These are phyloP conservation scores for Melieria picta DNA, from an alignment of 2,888 invertebrate species.

Conservation along the genomic window DNA sequence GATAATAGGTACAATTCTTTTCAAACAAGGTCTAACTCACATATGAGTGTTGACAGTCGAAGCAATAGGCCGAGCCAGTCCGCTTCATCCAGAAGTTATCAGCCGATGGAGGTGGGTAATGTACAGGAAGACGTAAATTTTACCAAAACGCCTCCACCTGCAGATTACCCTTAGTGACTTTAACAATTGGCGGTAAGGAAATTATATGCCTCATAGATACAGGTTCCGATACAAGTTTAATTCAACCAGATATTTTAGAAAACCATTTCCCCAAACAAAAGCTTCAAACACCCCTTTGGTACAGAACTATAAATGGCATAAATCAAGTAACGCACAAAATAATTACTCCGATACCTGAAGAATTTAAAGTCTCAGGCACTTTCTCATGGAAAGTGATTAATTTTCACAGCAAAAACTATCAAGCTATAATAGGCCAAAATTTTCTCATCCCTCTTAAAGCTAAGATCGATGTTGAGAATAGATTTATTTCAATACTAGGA, in stretches of 20 bases:
- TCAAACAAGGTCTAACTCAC: too few relatives aligned
- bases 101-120: neutral
- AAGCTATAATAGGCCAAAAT: slow-evolving; percentile 35
- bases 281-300: slow-evolving; percentile 25
- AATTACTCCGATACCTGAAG: slow-evolving; percentile 35
- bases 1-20: too few relatives aligned
- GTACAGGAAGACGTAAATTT: slow-evolving; percentile 6
- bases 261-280: slow-evolving; percentile 19
- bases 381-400: slow-evolving; percentile 35
- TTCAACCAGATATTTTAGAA: slow-evolving; percentile 5
- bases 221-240: slow-evolving; percentile 30
- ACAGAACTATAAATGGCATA: slow-evolving; percentile 35
- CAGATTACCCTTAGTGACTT: slow-evolving; percentile 22
- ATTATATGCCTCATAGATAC: slow-evolving; percentile 27
- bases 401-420: slow-evolving; percentile 35
- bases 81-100: too few relatives aligned
- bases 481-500: slow-evolving; percentile 23
- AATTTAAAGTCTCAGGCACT: slow-evolving; percentile 37
- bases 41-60: too few relatives aligned
- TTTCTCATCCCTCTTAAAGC: slow-evolving; percentile 36
- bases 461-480: slow-evolving; percentile 34
- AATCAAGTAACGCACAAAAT: slow-evolving; percentile 37
- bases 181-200: slow-evolving; percentile 21
- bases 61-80: too few relatives aligned
- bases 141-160: slow-evolving; percentile 15